Base-by-base conservation (phyloP, 2,113 vertebrate genomes). In the Maccullochella peelii region DNA sequence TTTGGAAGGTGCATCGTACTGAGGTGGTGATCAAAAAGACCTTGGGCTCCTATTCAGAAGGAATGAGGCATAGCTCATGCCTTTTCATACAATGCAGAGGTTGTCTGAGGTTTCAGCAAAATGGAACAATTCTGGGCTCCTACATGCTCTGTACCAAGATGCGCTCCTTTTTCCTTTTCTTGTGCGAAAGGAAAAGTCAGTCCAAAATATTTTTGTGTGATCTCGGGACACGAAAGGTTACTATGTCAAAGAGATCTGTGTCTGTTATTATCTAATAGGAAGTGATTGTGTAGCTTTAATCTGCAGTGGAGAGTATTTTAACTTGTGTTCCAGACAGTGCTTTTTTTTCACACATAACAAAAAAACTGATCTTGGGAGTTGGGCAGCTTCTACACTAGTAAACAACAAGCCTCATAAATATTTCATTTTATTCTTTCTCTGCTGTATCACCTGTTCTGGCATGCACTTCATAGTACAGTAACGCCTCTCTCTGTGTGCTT, bases 351-450 rank as follows among this genome's bases (percentile, higher is more conserved):
- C 68, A 68, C 23, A 27, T 74, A 78, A 77, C 71, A 85, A 70
- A 58, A 72, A 76, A 18, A 52, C 5, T 63, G 52, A 87, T 62
- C 54, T 67, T 55, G 68, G 50, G 78, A 85, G 73, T 65, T 83
- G 66, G 74, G 54, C 72, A 79, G 75, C 55, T 77, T 86, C 84
- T 86, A 82, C 70, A 23, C 92, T 82, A 57, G 87, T 86, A 91
- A 93, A 91, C 87, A 92, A 63, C 52, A 69, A 75, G 73, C 68
- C 71, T 90, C 83, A 88, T 93, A 86, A 91, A 92, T 91, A 90
- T 91, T 94, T 91, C 57, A 92, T 89, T 38, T 87, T 65, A 80
- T 86, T 90, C 82, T 85, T 80, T 68, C 87, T 86, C 83, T 81
- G 80, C 86, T 89, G 84, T 86, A 89, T 88, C 83, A 89, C 91